Evolutionary conservation across 1,140 invertebrate species (phyloP), one percentile per base, ranked within the genome.

Genomic region (Asbolus verrucosus): DNA sequence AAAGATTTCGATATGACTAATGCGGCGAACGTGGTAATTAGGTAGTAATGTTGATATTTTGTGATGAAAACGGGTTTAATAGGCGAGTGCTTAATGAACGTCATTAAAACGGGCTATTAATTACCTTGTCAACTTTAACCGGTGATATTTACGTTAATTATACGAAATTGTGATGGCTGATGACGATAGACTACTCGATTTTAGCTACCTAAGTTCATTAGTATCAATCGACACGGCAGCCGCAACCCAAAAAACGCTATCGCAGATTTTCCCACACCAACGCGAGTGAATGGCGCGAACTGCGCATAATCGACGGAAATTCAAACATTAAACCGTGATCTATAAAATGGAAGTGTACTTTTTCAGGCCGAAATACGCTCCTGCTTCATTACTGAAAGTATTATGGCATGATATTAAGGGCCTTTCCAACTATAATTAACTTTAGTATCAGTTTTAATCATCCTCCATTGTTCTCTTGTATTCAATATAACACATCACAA

Each of bases 361-460:
- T 54, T 27, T 27, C 24, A 3, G 5, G 3, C 9, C 13, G 21
- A 14, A 24, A 24, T 27, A 27, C 46, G 19, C 19, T 2, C 18
- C 21, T 27, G 19, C 46, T 11, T 24, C 46, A 54, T 54, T 54
- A 27, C 27, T 54, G 21, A 19, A 54, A 54, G 46, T 21, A 54
- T 54, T 54, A 27, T 54, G 46, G 19, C 21, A 54, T 14, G 46
- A 54, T 54, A 54, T 54, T 24, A 54, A 54, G 46, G 46, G 46
- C 46, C 46, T 54, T 54, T 54, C 46, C 46, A 54, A 54, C 46
- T 27, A 54, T 54, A 54, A 54, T 54, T 54, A 54, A 54, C 46
- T 54, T 54, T 54, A 54, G 46, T 54, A 54, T 54, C 46, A 54
- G 46, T 54, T 54, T 54, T 54, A 54, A 54, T 54, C 46, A 30